Evolutionary conservation across 2,888 invertebrate species (phyloP).

Genomic region (Chloroclysta siterata): DNA sequence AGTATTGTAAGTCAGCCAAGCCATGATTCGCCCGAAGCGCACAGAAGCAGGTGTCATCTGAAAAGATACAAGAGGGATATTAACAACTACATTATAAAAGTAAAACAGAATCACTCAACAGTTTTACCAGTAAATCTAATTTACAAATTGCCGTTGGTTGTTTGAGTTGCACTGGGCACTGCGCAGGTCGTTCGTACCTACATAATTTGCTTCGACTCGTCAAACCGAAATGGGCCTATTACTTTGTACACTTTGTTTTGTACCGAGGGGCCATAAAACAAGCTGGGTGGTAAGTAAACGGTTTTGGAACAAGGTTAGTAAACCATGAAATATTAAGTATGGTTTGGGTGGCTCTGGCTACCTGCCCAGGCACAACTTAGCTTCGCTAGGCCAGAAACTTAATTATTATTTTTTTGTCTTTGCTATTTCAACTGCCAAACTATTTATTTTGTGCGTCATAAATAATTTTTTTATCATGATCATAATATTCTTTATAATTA

Average conservation of each 20-base stretch:
- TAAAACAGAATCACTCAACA: slow-evolving; percentile 8
- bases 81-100: slow-evolving; percentile 29
- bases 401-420: neutral
- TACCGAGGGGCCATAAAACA: slow-evolving; percentile 33
- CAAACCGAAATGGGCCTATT: slow-evolving; percentile 45
- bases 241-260: slow-evolving; percentile 26
- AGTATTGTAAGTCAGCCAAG: slow-evolving; percentile 63
- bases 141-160: slow-evolving; percentile 53
- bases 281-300: slow-evolving; percentile 13
- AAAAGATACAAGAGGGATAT: slow-evolving; percentile 48
- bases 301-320: slow-evolving; percentile 14
- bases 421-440: neutral
- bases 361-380: neutral
- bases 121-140: slow-evolving; percentile 50
- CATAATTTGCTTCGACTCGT: slow-evolving; percentile 48
- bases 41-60: slow-evolving; percentile 68
- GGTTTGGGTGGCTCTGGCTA: neutral
- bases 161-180: slow-evolving; percentile 55
- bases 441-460: too few relatives aligned
- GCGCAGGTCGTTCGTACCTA: slow-evolving; percentile 30
- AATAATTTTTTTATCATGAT: too few relatives aligned
- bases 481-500: too few relatives aligned
- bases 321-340: neutral
- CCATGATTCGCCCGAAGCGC: slow-evolving; percentile 57
- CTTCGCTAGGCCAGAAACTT: neutral